These are phyloP conservation scores for Peribatodes rhomboidaria DNA, from an alignment of 2,888 invertebrate species.

Conservation along the genomic window DNA sequence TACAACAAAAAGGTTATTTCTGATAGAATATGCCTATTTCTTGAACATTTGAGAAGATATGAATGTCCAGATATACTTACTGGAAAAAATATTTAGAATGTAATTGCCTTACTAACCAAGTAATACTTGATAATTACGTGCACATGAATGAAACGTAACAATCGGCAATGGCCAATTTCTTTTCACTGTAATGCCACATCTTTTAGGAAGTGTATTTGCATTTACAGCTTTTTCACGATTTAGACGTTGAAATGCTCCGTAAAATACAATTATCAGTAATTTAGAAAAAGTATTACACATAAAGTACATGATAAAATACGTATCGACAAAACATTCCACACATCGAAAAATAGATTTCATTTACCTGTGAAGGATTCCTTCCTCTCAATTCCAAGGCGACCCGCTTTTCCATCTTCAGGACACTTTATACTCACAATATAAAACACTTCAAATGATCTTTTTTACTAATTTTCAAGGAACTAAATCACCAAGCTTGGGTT, in stretches of 20 bases:
- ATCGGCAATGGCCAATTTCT: constrained; percentile 83
- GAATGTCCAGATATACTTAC: constrained; percentile 12
- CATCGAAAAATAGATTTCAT: constrained; percentile 74
- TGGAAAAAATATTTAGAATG: constrained; percentile 23
- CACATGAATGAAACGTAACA: constrained; percentile 84
- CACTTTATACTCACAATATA: constrained; percentile 65
- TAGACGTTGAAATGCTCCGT: constrained; percentile 25
- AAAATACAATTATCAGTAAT: constrained; percentile 35
- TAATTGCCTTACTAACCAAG: constrained; percentile 30
- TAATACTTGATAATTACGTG: constrained; percentile 61
- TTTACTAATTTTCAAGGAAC: constrained; percentile 75
- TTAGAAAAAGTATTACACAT: constrained; percentile 63
- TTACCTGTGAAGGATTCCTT: constrained; percentile 95
- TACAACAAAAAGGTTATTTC: constrained; percentile 59
- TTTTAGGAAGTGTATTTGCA: constrained; percentile 59
- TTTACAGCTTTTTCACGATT: constrained; percentile 26
- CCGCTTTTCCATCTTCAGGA: constrained; percentile 94
- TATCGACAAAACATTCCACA: constrained; percentile 86
- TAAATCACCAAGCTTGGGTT: constrained; percentile 86
- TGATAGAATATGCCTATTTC: constrained; percentile 38
- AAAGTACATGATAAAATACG: constrained; percentile 78
- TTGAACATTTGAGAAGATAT: constrained; percentile 14
- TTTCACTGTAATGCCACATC: constrained; percentile 81
- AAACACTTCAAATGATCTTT: constrained; percentile 68
- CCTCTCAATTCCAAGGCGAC: constrained; percentile 98